A percentile compares a stretch with the other conserved stretches of the same genome.
phyloP scores from a whole-genome alignment of 2,888 invertebrate genomes.

The Tenthredo mesomela region DNA sequence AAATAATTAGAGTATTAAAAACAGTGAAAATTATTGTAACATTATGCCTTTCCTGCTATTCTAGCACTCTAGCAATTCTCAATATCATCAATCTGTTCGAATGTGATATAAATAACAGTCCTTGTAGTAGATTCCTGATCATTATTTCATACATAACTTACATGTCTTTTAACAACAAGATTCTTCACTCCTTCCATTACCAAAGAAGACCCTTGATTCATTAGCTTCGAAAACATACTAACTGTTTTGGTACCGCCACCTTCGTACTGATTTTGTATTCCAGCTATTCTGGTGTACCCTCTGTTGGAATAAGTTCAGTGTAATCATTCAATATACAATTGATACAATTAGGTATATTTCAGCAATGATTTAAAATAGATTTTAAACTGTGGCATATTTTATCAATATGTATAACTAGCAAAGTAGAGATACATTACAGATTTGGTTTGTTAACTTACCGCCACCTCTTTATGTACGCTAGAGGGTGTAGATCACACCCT shows the following conservation, averaged over 20 bases:
- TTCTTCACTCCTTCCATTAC: conserved; percentile 99
- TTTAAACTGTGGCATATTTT: background rate
- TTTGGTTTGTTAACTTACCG: conserved; percentile 81
- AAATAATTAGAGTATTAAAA: conserved; percentile 49
- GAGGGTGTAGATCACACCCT: conserved; percentile 91
- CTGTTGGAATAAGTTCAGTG: conserved; percentile 74
- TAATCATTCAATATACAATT: background rate
- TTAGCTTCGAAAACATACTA: conserved; percentile 98
- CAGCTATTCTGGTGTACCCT: conserved; percentile 88
- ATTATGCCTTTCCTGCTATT: background rate
- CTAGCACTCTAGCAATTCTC: background rate
- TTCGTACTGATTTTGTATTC: conserved; percentile 90
- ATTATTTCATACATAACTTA: conserved; percentile 78
- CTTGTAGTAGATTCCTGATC: conserved; percentile 7
- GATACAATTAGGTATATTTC: background rate
- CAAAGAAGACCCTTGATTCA: conserved; percentile 98
- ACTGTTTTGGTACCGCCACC: conserved; percentile 97
- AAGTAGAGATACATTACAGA: background rate
- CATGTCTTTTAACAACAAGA: conserved; percentile 98
- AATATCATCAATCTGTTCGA: background rate
- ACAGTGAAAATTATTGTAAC: background rate
- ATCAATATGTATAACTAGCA: background rate
- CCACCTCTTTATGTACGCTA: conserved; percentile 96
- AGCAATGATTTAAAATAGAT: background rate
- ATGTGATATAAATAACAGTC: background rate